Percentiles rank a stretch among this genome's conserved stretches.
Evolutionary conservation across 2,113 vertebrate genomes (phyloP).

Genomic region (Antechinus flavipes): DNA sequence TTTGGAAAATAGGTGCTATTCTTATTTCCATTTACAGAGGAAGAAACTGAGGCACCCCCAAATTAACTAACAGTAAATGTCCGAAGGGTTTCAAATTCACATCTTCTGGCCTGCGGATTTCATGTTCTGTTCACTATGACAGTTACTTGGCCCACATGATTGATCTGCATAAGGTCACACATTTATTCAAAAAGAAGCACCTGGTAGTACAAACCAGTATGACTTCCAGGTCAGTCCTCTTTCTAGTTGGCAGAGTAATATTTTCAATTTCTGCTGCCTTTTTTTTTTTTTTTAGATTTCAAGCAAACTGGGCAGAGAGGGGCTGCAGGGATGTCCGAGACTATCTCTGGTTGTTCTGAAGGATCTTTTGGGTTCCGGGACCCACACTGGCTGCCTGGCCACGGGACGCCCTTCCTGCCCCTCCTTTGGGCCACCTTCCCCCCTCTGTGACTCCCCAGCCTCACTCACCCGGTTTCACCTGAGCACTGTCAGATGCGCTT

Average conservation of each 20-base stretch:
- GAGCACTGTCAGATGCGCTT: not conserved
- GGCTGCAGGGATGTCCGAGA: not conserved
- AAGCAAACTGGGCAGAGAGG: accelerated
- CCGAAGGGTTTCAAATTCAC: not conserved
- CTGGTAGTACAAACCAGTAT: not conserved
- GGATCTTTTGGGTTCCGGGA: not conserved
- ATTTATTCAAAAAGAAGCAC: not conserved
- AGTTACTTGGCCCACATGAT: not conserved
- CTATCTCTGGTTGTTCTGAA: not conserved
- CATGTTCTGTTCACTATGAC: not conserved
- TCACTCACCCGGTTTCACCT: not conserved
- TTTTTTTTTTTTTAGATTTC: not conserved
- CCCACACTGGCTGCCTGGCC: not conserved
- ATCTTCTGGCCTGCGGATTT: not conserved
- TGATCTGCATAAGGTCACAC: not conserved
- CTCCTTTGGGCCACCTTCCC: not conserved
- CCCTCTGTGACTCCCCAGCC: too few relatives aligned
- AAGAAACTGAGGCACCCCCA: not conserved
- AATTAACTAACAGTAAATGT: not conserved
- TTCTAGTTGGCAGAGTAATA: not conserved
- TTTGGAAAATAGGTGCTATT: not conserved
- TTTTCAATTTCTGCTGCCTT: not conserved
- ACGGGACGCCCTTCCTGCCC: not conserved
- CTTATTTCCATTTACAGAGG: not conserved
- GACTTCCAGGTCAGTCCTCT: not conserved